These are phyloP conservation scores for Puffinus mauretanicus DNA, from an alignment of 2,113 vertebrate species.

Conservation along the genomic window DNA sequence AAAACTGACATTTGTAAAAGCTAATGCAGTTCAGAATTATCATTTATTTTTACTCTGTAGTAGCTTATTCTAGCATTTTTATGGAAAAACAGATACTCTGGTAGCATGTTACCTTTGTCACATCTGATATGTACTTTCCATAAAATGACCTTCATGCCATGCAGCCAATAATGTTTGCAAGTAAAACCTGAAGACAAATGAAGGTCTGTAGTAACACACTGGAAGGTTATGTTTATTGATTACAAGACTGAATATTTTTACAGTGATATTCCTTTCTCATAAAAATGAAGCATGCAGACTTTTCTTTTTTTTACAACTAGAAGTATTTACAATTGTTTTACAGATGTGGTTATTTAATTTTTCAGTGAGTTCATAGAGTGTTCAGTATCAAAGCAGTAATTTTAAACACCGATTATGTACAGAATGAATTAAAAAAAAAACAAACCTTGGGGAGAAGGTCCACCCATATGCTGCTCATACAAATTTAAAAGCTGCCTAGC, in stretches of 20 bases:
- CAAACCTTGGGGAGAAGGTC: neutral
- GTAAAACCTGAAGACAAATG: conserved; percentile 48
- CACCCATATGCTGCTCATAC: conserved; percentile 42
- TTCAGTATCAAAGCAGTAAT: conserved; percentile 26
- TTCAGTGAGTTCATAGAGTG: conserved; percentile 35
- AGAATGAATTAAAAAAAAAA: conserved; percentile 30
- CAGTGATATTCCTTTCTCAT: conserved; percentile 1
- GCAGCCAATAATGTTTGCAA: conserved; percentile 20
- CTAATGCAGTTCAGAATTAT: neutral
- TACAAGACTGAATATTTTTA: conserved; percentile 14
- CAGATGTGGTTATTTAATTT: conserved; percentile 53
- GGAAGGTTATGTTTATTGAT: conserved; percentile 54
- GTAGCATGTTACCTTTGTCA: conserved; percentile 3
- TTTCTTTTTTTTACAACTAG: neutral
- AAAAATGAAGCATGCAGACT: neutral
- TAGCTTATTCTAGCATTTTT: neutral
- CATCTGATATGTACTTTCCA: conserved; percentile 6
- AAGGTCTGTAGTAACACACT: conserved; percentile 39
- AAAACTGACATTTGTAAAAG: neutral
- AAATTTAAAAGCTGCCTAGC: conserved; percentile 49
- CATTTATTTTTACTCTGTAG: neutral
- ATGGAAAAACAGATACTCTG: neutral
- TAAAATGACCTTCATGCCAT: conserved; percentile 50
- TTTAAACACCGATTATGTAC: conserved; percentile 18
- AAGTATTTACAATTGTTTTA: conserved; percentile 55